A percentile compares a stretch with the other conserved stretches of the same genome.
Evolutionary conservation across 2,113 vertebrate genomes (phyloP).

Genomic region (Daboia siamensis): DNA sequence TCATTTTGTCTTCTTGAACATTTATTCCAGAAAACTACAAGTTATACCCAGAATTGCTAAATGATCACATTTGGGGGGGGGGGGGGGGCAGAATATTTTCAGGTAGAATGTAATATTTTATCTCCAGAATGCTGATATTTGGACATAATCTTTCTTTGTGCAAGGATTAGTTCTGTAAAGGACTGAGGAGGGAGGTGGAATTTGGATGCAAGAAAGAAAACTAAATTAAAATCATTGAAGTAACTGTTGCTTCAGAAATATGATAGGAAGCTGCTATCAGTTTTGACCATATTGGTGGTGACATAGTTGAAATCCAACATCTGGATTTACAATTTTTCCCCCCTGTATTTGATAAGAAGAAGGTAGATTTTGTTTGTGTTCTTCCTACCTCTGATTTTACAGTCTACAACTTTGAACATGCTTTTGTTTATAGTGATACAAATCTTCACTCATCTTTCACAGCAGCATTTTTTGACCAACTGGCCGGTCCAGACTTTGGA

Average conservation of each 20-base stretch:
- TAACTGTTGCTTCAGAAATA: neutral
- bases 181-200: neutral
- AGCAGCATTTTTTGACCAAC: constrained; percentile 31
- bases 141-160: neutral
- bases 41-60: neutral
- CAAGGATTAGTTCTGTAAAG: neutral
- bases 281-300: neutral
- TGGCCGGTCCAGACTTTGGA: constrained; percentile 40
- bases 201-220: neutral
- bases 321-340: neutral
- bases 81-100: neutral
- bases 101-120: neutral
- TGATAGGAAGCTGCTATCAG: neutral
- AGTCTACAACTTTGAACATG: neutral
- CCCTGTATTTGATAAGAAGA: neutral
- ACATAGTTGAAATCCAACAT: neutral
- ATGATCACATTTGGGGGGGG: neutral
- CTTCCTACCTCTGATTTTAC: neutral
- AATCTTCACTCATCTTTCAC: constrained; percentile 5
- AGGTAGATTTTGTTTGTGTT: neutral
- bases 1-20: neutral
- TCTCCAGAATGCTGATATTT: neutral
- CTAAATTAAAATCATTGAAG: neutral
- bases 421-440: neutral
- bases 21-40: neutral